Conservation (phyloP, 2,888 invertebrate genomes). For the Drosophila melanocephala region DNA sequence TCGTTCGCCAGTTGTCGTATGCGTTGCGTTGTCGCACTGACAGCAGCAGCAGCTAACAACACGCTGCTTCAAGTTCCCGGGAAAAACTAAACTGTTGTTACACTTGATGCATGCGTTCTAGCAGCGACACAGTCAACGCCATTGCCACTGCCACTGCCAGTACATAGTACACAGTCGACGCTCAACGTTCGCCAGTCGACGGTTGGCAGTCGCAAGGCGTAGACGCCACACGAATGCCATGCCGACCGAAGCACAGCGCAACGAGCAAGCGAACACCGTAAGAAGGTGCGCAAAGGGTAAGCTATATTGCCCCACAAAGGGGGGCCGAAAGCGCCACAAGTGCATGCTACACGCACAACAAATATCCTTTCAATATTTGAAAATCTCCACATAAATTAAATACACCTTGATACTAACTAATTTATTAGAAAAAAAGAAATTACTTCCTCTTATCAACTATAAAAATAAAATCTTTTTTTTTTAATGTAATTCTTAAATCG, state of each 20-base stretch:
- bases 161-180: constrained; percentile 10
- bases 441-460: no score
- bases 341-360: constrained; percentile 46
- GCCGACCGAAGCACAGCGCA: constrained; percentile 26
- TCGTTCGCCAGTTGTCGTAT: constrained; percentile 11
- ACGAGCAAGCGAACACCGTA: constrained; percentile 13
- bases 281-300: constrained; percentile 20
- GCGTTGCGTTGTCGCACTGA: constrained; percentile 23
- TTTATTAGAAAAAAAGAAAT: neutral
- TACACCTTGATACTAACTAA: neutral
- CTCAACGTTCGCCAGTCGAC: constrained; percentile 7
- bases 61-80: constrained; percentile 84
- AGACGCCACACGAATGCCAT: constrained; percentile 27
- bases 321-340: constrained; percentile 55
- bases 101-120: constrained; percentile 83
- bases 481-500: neutral
- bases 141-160: constrained; percentile 15
- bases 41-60: constrained; percentile 64
- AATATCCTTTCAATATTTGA: neutral
- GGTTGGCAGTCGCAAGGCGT: constrained; percentile 6
- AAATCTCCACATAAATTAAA: neutral
- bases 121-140: constrained; percentile 37
- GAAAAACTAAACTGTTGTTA: constrained; percentile 86
- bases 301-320: neutral
- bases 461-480: no score